Conservation (phyloP, 2,113 vertebrate genomes). For the Pseudonaja textilis region DNA sequence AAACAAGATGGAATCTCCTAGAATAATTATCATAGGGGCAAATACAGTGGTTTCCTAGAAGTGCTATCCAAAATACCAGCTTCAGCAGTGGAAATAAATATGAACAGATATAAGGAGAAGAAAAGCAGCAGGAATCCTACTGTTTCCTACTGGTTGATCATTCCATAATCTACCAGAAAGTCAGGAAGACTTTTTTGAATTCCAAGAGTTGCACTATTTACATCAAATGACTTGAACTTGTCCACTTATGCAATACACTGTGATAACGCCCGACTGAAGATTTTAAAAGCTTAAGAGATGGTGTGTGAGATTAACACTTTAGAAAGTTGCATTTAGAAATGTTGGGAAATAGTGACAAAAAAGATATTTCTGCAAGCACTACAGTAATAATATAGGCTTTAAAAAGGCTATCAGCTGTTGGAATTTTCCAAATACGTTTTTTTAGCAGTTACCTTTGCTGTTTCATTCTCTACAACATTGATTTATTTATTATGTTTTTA, state of each 20-base stretch:
- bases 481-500: neutral
- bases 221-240: neutral
- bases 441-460: neutral
- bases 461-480: neutral
- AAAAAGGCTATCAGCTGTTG: neutral
- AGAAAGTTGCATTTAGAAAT: neutral
- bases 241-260: neutral
- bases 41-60: neutral
- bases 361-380: neutral
- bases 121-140: neutral
- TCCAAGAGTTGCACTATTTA: neutral
- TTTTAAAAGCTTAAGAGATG: neutral
- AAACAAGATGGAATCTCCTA: neutral
- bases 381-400: neutral
- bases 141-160: neutral
- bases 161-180: neutral
- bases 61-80: neutral
- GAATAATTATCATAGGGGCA: neutral
- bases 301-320: neutral
- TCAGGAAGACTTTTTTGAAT: neutral
- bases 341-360: neutral
- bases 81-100: neutral
- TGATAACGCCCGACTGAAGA: neutral
- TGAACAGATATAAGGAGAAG: neutral
- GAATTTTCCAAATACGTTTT: neutral